These are phyloP conservation scores for Melanerpes aurifrons DNA, from an alignment of 2,113 vertebrate species.

Conservation along the genomic window DNA sequence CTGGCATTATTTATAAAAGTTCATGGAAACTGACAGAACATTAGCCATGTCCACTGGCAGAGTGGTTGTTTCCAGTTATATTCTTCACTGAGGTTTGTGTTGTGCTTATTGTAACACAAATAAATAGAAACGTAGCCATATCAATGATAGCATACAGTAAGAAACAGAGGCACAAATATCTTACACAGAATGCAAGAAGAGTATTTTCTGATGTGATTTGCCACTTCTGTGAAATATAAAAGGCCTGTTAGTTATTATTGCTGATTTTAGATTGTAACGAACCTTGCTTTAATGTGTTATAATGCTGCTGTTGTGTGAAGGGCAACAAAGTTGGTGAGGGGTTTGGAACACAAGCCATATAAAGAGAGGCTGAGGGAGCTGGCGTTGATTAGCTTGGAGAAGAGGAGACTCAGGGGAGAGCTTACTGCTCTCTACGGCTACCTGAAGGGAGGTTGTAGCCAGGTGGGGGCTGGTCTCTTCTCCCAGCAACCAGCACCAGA, in stretches of 20 bases:
- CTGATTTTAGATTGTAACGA: not conserved
- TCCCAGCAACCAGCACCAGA: too few relatives aligned
- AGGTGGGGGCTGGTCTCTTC: too few relatives aligned
- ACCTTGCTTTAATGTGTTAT: constrained; percentile 15
- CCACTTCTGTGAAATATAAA: not conserved
- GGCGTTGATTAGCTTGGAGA: too few relatives aligned
- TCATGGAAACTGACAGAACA: not conserved
- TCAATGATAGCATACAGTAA: not conserved
- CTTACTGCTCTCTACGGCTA: too few relatives aligned
- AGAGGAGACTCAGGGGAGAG: too few relatives aligned
- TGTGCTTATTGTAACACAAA: not conserved
- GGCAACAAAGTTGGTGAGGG: too few relatives aligned
- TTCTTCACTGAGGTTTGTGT: not conserved
- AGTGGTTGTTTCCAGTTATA: not conserved
- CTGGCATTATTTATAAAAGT: not conserved
- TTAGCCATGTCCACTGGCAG: not conserved
- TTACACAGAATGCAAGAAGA: not conserved
- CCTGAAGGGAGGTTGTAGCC: too few relatives aligned
- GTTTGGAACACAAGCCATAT: too few relatives aligned
- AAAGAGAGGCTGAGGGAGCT: too few relatives aligned
- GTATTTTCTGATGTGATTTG: not conserved
- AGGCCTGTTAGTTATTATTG: not conserved
- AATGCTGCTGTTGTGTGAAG: not conserved
- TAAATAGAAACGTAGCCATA: not conserved
- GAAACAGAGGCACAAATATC: not conserved